A percentile compares a stretch with the other conserved stretches of the same genome.
Conservation (phyloP, 2,113 vertebrate species). For the Taurulus bubalis region DNA sequence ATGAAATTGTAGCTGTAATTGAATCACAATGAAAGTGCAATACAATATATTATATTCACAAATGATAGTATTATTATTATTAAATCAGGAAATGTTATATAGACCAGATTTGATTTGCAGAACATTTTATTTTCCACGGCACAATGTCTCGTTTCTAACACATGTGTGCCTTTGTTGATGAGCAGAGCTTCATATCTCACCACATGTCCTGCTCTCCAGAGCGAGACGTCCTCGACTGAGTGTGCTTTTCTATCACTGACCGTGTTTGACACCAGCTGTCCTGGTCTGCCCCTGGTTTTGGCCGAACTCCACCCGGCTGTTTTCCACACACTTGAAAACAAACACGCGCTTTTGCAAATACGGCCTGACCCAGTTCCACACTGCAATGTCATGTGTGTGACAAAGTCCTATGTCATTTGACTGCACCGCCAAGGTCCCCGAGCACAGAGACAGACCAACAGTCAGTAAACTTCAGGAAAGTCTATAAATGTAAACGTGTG, state of each 20-base stretch:
- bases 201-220: neutral
- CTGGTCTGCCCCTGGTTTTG: conserved; percentile 31
- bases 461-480: conserved; percentile 39
- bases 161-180: neutral
- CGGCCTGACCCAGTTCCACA: conserved; percentile 62
- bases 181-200: neutral
- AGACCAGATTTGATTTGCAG: neutral
- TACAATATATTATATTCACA: neutral
- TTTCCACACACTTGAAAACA: conserved; percentile 50
- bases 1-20: neutral
- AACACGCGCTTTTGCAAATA: conserved; percentile 56
- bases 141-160: neutral
- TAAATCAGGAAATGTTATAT: neutral
- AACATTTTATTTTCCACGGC: neutral
- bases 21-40: neutral
- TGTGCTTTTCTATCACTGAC: conserved; percentile 30
- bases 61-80: neutral
- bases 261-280: conserved; percentile 20
- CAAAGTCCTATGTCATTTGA: conserved; percentile 54
- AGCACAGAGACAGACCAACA: neutral
- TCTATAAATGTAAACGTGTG: conserved; percentile 24
- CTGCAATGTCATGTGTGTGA: conserved; percentile 52
- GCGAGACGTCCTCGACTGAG: neutral
- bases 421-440: conserved; percentile 20
- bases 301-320: conserved; percentile 51